Percentiles rank a stretch among this genome's conserved stretches.
Evolutionary conservation across 92 coral and sea anemone genomes (phyloP).

Genomic region (Parazoanthus swiftii): DNA sequence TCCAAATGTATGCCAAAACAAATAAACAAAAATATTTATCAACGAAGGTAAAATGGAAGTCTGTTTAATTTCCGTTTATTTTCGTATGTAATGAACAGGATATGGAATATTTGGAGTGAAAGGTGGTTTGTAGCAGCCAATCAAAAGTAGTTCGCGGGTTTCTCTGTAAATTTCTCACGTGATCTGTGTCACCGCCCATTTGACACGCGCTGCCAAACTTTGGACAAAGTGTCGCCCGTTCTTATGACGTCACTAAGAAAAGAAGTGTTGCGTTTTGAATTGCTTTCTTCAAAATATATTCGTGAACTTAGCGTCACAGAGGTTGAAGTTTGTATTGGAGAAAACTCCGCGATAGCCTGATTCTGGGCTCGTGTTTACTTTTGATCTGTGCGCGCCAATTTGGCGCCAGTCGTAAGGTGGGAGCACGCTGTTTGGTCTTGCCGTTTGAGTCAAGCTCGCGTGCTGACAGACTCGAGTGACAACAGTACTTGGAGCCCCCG

Average conservation of each 20-base stretch:
- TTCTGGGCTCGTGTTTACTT: conserved; percentile 33
- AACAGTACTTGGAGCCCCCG: conserved; percentile 22
- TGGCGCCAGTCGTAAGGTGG: conserved; percentile 30
- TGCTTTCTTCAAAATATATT: conserved; percentile 20
- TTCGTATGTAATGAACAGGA: conserved; percentile 8
- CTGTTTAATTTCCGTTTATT: conserved; percentile 18
- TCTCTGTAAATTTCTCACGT: conserved; percentile 7
- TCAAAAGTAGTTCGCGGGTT: conserved; percentile 2
- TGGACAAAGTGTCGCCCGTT: conserved; percentile 23
- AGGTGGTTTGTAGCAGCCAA: conserved; percentile 35
- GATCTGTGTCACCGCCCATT: conserved; percentile 25
- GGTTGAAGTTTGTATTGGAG: conserved; percentile 5
- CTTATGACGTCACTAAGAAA: conserved; percentile 11
- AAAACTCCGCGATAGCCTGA: conserved; percentile 10
- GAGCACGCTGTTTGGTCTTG: conserved; percentile 21
- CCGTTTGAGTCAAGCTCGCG: conserved; percentile 34
- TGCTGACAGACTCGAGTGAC: conserved; percentile 35
- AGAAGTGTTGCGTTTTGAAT: conserved; percentile 14
- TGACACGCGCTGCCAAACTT: conserved; percentile 37
- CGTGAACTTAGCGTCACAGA: conserved; percentile 24
- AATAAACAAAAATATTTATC: conserved; percentile 7
- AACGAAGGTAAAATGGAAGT: background rate
- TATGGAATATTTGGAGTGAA: background rate
- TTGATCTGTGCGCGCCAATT: conserved; percentile 16
- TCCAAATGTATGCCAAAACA: conserved; percentile 19